A percentile compares a stretch with the other conserved stretches of the same genome.
These are phyloP conservation scores for Danaus melanippus DNA, from an alignment of 1,140 invertebrate genomes.

Conservation along the genomic window DNA sequence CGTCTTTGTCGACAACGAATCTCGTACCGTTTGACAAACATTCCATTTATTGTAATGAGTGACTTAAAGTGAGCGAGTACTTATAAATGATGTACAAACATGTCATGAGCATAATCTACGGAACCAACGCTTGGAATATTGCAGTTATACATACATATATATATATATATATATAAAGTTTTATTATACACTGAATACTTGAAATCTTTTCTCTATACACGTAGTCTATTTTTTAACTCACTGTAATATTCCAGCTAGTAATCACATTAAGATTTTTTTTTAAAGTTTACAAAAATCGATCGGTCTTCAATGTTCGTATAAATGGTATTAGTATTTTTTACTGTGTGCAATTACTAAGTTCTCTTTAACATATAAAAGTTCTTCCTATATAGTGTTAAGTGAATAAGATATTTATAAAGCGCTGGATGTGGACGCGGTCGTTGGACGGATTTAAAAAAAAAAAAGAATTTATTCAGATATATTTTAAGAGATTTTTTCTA, in stretches of 20 bases:
- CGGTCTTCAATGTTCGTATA: constrained; percentile 27
- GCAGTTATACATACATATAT: no score
- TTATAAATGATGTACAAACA: constrained; percentile 49
- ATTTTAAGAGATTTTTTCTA: constrained; percentile 71
- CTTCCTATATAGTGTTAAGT: constrained; percentile 63
- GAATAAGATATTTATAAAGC: constrained; percentile 62
- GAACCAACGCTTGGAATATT: no score
- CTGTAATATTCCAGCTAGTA: no score
- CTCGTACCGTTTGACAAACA: constrained; percentile 35
- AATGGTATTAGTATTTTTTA: constrained; percentile 27
- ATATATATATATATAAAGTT: no score
- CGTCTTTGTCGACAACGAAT: constrained; percentile 43
- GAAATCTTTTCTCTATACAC: no score
- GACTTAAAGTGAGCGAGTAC: constrained; percentile 69
- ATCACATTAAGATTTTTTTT: constrained; percentile 2
- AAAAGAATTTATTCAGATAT: constrained; percentile 65
- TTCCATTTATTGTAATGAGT: constrained; percentile 57
- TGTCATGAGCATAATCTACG: neutral
- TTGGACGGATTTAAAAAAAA: constrained; percentile 5
- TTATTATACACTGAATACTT: no score
- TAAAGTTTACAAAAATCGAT: constrained; percentile 5
- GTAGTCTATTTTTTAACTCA: no score
- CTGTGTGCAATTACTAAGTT: constrained; percentile 65
- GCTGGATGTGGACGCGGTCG: constrained; percentile 29
- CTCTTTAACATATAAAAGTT: constrained; percentile 62